Evolutionary conservation across 2,113 vertebrate species (phyloP), one percentile per base, ranked within the genome.

Genomic region (Genyomyrus donnyi): DNA sequence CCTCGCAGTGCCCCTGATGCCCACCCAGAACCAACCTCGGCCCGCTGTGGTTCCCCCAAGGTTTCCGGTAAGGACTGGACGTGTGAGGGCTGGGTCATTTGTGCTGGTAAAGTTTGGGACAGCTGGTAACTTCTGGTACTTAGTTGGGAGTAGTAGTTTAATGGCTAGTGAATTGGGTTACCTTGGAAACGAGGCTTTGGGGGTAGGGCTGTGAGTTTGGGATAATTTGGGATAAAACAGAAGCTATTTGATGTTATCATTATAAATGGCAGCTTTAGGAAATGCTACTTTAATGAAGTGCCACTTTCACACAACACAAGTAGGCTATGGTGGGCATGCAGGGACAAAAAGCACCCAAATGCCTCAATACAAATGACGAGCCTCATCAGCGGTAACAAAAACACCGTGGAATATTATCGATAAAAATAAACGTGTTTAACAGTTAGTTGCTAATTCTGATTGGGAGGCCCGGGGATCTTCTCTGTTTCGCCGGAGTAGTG

Each of bases 1-100:
- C 95, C 94, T 97, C 96, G 94, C 96, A 99, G 98, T 98, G 96
- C 97, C 98, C 95, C 96, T 99, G 96, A 96, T 99, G 95, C 97
- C 98, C 90, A 96, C 96, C 94, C 98, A 97, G 21, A 97, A 96
- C 97, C 98, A 98, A 94, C 97, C 98, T 92, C 97, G 98, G 96
- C 98, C 98, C 93, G 96, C 97, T 87, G 96, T 97, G 93, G 96
- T 97, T 95, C 97, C 97, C 95, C 98, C 98, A 96, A 98, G 98
- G 96, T 98, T 99, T 95, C 97, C 97, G 35, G 98, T 99, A 96
- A 99, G 98, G 98, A 97, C 96, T 95, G 95, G 95, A 96, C 95
- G 95, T 94, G 95, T 94, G 93, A 95, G 74, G 31, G 15, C 35
- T 35, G 74, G 74, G 74, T 80, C 17, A 39, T 31, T 31, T 39